Base-by-base conservation (phyloP, 92 coral and sea anemone genomes). In the Phenganax subtilis region DNA sequence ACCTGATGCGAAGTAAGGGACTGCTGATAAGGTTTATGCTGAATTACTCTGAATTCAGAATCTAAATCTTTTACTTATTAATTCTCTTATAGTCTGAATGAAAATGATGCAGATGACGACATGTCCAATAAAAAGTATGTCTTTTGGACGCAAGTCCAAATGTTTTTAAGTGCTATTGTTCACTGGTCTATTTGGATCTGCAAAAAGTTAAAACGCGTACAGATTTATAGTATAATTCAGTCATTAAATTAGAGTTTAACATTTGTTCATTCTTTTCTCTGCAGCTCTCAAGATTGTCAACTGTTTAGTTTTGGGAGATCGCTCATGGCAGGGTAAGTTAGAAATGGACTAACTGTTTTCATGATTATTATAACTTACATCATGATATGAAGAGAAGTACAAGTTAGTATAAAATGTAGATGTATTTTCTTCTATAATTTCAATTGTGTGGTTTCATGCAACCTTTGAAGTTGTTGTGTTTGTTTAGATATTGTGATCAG, bases 311-410 rank as follows among this genome's bases (percentile, higher is more conserved):
- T 91, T 87, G 98, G 98, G 54, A 87, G 97, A 55, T 90, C 97
- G 8, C 89, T 94, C 16, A 92, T 94, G 84, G 93, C 98, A 12
- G 98, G 98, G 98, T 94, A 79, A 78, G 92, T 80, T 60, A 47
- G 51, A 53, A 3, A 11, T 52, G 7, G 10, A 6, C 6, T 31
- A 7, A 6, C 6, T n/a, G n/a, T n/a, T n/a, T n/a, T n/a, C n/a
- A n/a, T n/a, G n/a, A n/a, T n/a, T n/a, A n/a, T n/a, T n/a, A n/a
- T n/a, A n/a, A n/a, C n/a, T n/a, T n/a, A n/a, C n/a, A n/a, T n/a
- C n/a, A n/a, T n/a, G n/a, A n/a, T n/a, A n/a, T n/a, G n/a, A n/a
- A n/a, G n/a, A n/a, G n/a, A n/a, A n/a, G n/a, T n/a, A n/a, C n/a
- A n/a, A n/a, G n/a, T n/a, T n/a, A n/a, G n/a, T n/a, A n/a, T n/a